Evolutionary conservation across 2,113 vertebrate species (phyloP).

Genomic region (Ellobius talpinus): DNA sequence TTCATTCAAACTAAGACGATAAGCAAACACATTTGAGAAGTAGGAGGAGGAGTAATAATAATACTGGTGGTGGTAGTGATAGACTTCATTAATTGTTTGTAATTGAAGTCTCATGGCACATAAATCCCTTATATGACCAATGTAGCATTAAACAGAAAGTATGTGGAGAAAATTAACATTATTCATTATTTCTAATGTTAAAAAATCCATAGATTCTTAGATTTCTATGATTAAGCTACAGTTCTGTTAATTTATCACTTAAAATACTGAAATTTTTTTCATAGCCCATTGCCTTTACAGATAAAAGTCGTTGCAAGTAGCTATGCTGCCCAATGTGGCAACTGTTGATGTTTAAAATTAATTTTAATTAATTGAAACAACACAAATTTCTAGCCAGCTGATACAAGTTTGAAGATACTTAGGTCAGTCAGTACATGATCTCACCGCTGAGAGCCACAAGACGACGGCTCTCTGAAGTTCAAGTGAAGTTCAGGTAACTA

Average conservation of each 20-base stretch:
- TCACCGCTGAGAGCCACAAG: neutral
- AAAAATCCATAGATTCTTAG: slow-evolving; percentile 13
- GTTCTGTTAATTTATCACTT: slow-evolving; percentile 32
- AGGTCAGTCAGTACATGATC: slow-evolving; percentile 87
- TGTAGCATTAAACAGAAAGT: neutral
- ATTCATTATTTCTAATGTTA: slow-evolving; percentile 35
- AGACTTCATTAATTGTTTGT: neutral
- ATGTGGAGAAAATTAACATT: neutral
- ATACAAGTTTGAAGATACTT: slow-evolving; percentile 97
- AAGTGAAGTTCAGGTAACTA: neutral
- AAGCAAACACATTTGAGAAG: neutral
- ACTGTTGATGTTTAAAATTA: neutral
- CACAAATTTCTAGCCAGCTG: slow-evolving; percentile 58
- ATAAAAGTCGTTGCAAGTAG: neutral
- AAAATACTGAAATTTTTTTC: neutral
- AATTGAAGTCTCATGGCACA: neutral
- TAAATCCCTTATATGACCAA: neutral
- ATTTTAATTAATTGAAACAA: slow-evolving; percentile 2
- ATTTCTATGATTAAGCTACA: slow-evolving; percentile 29
- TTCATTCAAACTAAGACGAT: neutral
- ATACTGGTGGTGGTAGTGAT: neutral
- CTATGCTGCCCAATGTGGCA: accelerated
- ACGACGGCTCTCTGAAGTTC: neutral
- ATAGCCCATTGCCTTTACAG: neutral
- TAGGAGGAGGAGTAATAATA: neutral